A percentile compares a stretch with the other conserved stretches of the same genome.
Evolutionary conservation across 2,113 vertebrate genomes (phyloP).

Genomic region (Plectropomus leopardus): DNA sequence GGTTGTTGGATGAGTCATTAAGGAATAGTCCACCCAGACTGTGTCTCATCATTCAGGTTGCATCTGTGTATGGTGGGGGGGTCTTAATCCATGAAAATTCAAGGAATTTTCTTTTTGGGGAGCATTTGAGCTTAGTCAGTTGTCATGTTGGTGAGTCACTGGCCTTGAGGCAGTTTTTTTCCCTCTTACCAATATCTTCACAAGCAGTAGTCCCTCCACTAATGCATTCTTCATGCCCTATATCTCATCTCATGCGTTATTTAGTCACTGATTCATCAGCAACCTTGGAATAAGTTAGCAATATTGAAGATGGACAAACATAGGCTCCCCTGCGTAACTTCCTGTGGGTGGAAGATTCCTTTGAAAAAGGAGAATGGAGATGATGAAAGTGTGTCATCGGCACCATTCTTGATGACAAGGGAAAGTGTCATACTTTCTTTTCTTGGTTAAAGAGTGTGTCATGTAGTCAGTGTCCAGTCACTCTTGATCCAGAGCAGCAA

Average conservation of each 20-base stretch:
- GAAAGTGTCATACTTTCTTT: slow-evolving; percentile 39
- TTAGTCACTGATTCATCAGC: slow-evolving; percentile 56
- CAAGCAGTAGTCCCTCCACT: slow-evolving; percentile 31
- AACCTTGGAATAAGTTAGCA: slow-evolving; percentile 39
- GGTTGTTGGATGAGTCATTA: slow-evolving; percentile 36
- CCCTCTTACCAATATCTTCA: slow-evolving; percentile 39
- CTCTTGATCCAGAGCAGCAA: not conserved
- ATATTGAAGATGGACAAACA: not conserved
- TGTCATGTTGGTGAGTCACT: slow-evolving; percentile 59
- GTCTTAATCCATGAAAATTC: not conserved
- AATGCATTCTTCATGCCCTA: slow-evolving; percentile 51
- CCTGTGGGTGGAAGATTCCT: slow-evolving; percentile 1
- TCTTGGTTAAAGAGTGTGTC: slow-evolving; percentile 16
- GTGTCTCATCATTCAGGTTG: slow-evolving; percentile 30
- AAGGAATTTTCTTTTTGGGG: not conserved
- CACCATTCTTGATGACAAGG: slow-evolving; percentile 17
- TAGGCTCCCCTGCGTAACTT: not conserved
- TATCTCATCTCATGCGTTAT: slow-evolving; percentile 39
- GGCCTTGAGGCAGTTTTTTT: slow-evolving; percentile 17
- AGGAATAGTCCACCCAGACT: slow-evolving; percentile 32
- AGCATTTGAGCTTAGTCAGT: slow-evolving; percentile 30
- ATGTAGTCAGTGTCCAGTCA: not conserved
- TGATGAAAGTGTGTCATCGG: slow-evolving; percentile 30
- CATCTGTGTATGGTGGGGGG: not conserved
- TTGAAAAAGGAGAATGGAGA: not conserved